These are phyloP conservation scores for Motacilla tschutschensis DNA, from an alignment of 2,113 vertebrate species.

Conservation along the genomic window DNA sequence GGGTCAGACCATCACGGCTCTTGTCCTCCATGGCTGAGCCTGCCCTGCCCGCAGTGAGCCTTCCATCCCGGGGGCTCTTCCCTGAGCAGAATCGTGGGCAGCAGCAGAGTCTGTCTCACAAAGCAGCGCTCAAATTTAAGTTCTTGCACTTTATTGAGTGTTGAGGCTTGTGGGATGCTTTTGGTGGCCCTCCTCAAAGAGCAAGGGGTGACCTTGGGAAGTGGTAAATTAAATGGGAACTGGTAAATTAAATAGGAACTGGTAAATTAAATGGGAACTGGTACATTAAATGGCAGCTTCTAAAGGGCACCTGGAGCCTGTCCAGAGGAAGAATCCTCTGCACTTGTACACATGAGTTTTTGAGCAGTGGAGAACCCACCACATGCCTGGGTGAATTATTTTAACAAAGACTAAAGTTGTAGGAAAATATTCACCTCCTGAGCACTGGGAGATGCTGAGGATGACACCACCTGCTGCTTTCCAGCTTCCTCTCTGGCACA, in stretches of 20 bases:
- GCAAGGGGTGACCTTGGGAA: background rate
- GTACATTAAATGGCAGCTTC: background rate
- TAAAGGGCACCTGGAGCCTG: background rate
- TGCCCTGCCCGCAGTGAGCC: accelerated
- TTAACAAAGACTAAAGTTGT: background rate
- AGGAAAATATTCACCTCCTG: background rate
- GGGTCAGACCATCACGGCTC: accelerated
- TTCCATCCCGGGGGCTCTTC: background rate
- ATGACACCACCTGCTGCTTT: background rate
- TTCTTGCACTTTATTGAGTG: accelerated
- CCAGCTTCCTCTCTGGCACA: background rate
- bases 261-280: background rate
- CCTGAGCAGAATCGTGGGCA: accelerated
- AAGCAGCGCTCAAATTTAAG: background rate
- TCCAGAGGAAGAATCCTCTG: background rate
- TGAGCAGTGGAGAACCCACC: background rate
- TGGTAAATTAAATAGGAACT: background rate
- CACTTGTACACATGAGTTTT: accelerated
- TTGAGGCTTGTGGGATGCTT: accelerated
- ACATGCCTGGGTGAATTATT: background rate
- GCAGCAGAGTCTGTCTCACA: background rate
- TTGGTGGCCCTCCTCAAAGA: background rate
- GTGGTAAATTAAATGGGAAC: accelerated
- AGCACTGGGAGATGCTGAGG: background rate
- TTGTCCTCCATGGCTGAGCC: background rate